Evolutionary conservation across 2,888 invertebrate species (phyloP), one percentile per base, ranked within the genome.

Genomic region (Phaedon cochleariae): DNA sequence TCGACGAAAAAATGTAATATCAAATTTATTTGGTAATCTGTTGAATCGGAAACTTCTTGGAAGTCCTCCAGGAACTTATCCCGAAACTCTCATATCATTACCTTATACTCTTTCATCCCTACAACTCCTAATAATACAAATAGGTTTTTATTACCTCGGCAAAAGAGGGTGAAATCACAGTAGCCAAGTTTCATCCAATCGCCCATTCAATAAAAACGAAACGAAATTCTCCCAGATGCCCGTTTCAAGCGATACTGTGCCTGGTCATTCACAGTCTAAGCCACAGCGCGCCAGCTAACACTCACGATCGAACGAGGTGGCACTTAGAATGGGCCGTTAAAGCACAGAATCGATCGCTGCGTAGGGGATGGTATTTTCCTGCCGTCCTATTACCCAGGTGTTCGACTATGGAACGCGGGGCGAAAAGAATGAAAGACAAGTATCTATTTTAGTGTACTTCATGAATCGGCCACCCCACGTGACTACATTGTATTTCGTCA

Each of bases 401-500:
- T 57, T 57, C 57, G 12, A 57, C 57, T 57, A 41, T 73, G 73
- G 72, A 72, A 77, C 75, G 80, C 80, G 79, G 75, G 69, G 71
- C 74, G 68, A 49, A 62, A 53, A 59, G 69, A 75, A 75, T 75
- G 76, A 76, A 76, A 76, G 77, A 79, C 77, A 79, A 81, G 83
- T 82, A 82, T 83, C 82, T 82, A 82, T 83, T 83, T 82, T 81
- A 80, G 79, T 41, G 41, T 81, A 81, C 81, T 82, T 81, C 78
- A 80, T 82, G 81, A 82, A 82, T 80, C 78, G 79, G 75, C 73
- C 75, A 79, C 82, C 81, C 81, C 83, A 83, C 82, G 82, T 82
- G 83, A 83, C 83, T 79, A 78, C 79, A 81, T 84, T 83, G 79
- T 83, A 74, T 78, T 76, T 76, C 79, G 82, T 84, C 83, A 84